These are phyloP conservation scores for Odontophorus gujanensis DNA, from an alignment of 2,113 vertebrate species.

Conservation along the genomic window DNA sequence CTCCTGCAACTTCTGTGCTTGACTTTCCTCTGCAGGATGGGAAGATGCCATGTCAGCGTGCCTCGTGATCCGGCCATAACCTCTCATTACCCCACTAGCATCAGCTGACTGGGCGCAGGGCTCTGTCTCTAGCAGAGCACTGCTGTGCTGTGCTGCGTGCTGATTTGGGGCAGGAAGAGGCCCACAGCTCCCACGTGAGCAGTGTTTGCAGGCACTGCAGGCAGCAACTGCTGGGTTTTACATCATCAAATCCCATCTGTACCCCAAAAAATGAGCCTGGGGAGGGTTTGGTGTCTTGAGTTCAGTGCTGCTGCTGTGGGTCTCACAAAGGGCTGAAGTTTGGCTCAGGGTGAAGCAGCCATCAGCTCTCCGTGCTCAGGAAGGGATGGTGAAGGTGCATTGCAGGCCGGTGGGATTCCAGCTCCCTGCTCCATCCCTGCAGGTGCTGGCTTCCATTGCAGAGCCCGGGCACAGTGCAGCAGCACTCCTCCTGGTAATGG, in stretches of 20 bases:
- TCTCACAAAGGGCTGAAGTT: neutral
- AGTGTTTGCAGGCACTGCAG: neutral
- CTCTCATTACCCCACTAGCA: conserved; percentile 41
- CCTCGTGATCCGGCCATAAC: conserved; percentile 53
- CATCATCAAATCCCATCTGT: neutral
- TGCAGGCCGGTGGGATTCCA: neutral
- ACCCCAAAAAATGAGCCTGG: neutral
- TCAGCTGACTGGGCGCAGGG: conserved; percentile 39
- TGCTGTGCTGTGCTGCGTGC: neutral
- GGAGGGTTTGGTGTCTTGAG: neutral
- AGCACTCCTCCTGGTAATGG: neutral
- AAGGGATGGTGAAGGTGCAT: neutral
- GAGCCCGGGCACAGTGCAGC: neutral
- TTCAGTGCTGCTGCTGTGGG: neutral
- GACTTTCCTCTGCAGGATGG: conserved; percentile 40
- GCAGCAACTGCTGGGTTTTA: neutral
- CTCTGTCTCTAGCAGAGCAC: conserved; percentile 18
- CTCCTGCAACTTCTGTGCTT: conserved; percentile 28
- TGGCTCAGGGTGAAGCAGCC: neutral
- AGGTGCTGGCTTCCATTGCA: neutral
- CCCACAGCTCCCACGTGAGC: neutral
- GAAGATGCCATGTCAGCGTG: conserved; percentile 48
- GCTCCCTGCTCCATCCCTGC: neutral
- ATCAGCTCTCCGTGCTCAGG: rapidly evolving
- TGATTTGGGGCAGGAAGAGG: neutral